phyloP scores from a whole-genome alignment of 2,888 invertebrate species.

The Philopedon plagiatum region DNA sequence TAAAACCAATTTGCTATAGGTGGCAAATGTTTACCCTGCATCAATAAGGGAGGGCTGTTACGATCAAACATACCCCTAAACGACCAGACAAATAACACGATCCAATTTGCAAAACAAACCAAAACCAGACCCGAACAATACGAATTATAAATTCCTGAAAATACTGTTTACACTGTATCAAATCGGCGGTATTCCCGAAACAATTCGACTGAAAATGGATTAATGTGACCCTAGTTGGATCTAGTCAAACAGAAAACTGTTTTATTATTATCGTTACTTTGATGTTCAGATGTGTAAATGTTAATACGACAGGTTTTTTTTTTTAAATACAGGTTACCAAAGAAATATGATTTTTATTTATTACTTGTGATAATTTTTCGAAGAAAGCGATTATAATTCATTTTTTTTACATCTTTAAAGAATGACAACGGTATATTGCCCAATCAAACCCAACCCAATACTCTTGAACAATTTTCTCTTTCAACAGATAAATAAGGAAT shows the following conservation, averaged over 20 bases:
- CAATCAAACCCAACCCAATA: too few species aligned
- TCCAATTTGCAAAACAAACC: conserved; percentile 1
- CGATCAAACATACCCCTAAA: background rate
- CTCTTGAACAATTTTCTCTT: too few species aligned
- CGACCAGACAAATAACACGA: background rate
- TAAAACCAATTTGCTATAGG: background rate
- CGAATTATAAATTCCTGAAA: background rate
- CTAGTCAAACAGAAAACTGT: background rate
- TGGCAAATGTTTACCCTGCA: background rate
- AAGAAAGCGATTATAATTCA: too few species aligned
- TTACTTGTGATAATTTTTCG: too few species aligned
- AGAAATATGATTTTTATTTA: too few species aligned
- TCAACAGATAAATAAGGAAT: too few species aligned
- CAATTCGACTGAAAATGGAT: background rate
- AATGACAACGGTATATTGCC: too few species aligned
- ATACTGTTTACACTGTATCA: background rate
- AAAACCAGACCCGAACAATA: background rate
- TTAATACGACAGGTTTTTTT: too few species aligned
- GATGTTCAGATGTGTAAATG: too few species aligned
- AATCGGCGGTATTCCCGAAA: background rate
- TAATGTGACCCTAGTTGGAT: background rate
- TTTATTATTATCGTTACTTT: too few species aligned
- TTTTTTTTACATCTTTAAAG: too few species aligned
- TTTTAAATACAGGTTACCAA: too few species aligned
- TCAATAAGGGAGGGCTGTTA: background rate